A percentile compares a stretch with the other conserved stretches of the same genome.
phyloP scores from a whole-genome alignment of 2,113 vertebrate genomes.

The Uropsilus gracilis region DNA sequence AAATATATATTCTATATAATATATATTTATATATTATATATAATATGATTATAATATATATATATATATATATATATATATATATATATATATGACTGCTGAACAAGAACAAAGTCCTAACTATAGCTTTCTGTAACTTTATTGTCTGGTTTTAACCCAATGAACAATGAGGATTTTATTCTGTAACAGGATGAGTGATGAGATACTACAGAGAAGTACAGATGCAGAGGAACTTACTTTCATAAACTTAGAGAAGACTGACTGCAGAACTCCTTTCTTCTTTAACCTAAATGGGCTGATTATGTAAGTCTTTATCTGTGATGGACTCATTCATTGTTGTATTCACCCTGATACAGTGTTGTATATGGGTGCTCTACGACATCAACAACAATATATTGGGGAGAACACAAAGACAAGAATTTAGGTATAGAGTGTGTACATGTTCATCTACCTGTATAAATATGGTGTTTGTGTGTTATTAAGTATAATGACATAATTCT shows the following conservation, averaged over 20 bases:
- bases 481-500: neutral
- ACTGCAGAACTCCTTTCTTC: neutral
- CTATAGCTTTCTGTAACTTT: neutral
- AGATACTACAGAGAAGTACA: neutral
- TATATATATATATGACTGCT: no score
- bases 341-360: neutral
- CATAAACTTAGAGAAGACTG: neutral
- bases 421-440: neutral
- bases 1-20: no score
- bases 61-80: no score
- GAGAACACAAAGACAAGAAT: neutral
- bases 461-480: neutral
- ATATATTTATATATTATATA: no score
- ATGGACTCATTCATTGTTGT: neutral
- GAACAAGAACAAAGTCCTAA: neutral
- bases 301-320: neutral
- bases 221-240: neutral
- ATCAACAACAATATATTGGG: neutral
- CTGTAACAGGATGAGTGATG: neutral
- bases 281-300: neutral
- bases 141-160: neutral
- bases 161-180: neutral
- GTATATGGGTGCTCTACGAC: neutral
- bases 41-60: no score
- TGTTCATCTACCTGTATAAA: neutral